phyloP scores from a whole-genome alignment of 2,113 vertebrate species.

The Amphiprion ocellaris region DNA sequence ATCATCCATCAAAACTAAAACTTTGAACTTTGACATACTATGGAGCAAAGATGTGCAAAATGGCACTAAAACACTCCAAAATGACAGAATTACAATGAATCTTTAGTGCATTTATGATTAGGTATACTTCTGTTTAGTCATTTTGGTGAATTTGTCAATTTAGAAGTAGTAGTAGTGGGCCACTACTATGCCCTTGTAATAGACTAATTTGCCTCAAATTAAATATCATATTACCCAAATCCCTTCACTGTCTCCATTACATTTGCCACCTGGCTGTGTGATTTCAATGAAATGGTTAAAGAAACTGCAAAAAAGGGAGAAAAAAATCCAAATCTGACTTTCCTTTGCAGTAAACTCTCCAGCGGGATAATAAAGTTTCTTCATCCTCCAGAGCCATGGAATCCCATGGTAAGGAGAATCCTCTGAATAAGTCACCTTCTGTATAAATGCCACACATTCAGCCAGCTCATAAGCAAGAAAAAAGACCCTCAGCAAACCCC shows the following conservation, averaged over 20 bases:
- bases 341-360: conserved; percentile 28
- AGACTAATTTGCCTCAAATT: no score
- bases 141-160: neutral
- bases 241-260: neutral
- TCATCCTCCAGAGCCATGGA: conserved; percentile 43
- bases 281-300: neutral
- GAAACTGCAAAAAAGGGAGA: neutral
- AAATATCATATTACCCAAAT: no score
- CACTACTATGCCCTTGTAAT: no score
- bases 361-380: conserved; percentile 52
- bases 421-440: conserved; percentile 74
- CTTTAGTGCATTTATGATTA: no score
- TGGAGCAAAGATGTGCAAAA: neutral
- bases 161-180: neutral
- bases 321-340: neutral
- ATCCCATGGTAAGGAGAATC: conserved; percentile 54
- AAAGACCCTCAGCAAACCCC: conserved; percentile 57
- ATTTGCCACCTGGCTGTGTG: neutral
- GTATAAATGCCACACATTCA: conserved; percentile 70
- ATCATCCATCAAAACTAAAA: neutral
- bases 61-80: neutral
- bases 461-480: conserved; percentile 62
- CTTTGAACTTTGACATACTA: neutral
- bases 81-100: neutral
- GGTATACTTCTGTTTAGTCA: no score